Conservation (phyloP, 1,140 invertebrate species). For the Forficula auricularia region DNA sequence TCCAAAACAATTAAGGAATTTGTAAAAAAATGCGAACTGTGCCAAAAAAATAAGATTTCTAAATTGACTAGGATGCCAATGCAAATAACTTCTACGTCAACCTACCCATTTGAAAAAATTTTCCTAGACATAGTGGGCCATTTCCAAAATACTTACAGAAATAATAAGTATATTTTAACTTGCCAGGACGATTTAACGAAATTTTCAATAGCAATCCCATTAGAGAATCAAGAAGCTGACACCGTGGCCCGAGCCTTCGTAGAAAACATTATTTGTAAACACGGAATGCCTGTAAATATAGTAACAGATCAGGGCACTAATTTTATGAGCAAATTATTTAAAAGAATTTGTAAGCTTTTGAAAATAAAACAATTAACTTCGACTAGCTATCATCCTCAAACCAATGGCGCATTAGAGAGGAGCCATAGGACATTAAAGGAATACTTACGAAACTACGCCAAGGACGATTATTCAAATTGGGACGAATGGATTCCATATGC, state of each 20-base stretch:
- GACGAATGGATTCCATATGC: too few species aligned
- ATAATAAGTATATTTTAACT: conserved; percentile 20
- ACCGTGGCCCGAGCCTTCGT: conserved; percentile 16
- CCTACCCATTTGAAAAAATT: conserved; percentile 10
- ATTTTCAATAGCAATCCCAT: conserved; percentile 12
- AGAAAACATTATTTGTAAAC: conserved; percentile 17
- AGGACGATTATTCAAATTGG: too few species aligned
- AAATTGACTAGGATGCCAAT: too few species aligned
- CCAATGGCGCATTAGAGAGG: conserved; percentile 17
- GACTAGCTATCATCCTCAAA: conserved; percentile 16
- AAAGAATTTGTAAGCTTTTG: conserved; percentile 15
- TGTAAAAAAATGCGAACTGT: conserved; percentile 19
- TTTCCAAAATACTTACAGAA: conserved; percentile 11
- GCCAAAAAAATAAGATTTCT: conserved; percentile 23
- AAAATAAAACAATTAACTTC: conserved; percentile 17
- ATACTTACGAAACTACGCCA: conserved; percentile 19
- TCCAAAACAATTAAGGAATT: conserved; percentile 16
- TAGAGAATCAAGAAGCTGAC: conserved; percentile 15
- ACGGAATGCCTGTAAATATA: conserved; percentile 18
- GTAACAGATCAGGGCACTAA: conserved; percentile 20
- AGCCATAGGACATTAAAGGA: conserved; percentile 15
- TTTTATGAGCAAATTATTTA: conserved; percentile 16
- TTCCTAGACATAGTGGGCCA: conserved; percentile 20
- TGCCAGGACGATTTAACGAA: conserved; percentile 20
- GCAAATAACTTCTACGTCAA: conserved; percentile 15